Percentiles rank a stretch among this genome's conserved stretches.
phyloP scores from a whole-genome alignment of 1,140 invertebrate genomes.

The Propsilocerus akamusi region DNA sequence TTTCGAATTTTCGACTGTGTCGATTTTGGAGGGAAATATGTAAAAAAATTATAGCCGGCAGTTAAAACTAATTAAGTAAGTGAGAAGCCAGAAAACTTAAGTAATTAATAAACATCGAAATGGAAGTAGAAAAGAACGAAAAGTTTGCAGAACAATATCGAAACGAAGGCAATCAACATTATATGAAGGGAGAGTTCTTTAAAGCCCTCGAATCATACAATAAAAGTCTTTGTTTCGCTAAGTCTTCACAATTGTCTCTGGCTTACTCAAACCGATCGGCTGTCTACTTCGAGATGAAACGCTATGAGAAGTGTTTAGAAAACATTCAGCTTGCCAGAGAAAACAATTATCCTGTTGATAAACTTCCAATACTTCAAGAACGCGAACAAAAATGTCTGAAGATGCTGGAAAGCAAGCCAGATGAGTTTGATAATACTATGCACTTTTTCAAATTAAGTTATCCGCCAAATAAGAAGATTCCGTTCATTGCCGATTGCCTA shows the following conservation, averaged over 20 bases:
- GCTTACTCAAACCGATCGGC: background rate
- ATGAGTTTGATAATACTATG: background rate
- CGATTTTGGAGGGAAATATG: too few species aligned
- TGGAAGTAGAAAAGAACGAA: background rate
- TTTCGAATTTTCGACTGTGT: too few species aligned
- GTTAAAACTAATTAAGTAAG: too few species aligned
- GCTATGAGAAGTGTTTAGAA: background rate
- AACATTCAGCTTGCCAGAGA: background rate
- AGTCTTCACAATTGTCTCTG: background rate
- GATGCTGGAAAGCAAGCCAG: background rate
- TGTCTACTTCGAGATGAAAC: background rate
- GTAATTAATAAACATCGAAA: too few species aligned
- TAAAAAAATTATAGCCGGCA: too few species aligned
- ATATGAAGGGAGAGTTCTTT: background rate
- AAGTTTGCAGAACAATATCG: background rate
- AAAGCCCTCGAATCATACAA: background rate
- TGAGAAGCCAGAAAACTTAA: too few species aligned
- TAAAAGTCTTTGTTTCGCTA: background rate
- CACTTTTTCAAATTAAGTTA: slow-evolving; percentile 19
- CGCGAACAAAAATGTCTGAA: background rate
- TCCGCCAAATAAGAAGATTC: slow-evolving; percentile 26
- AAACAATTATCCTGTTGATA: background rate
- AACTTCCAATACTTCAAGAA: background rate
- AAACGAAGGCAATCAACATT: background rate
- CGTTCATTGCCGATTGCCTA: slow-evolving; percentile 37